phyloP scores from a whole-genome alignment of 2,113 vertebrate genomes.

The Aspiorhynchus laticeps region DNA sequence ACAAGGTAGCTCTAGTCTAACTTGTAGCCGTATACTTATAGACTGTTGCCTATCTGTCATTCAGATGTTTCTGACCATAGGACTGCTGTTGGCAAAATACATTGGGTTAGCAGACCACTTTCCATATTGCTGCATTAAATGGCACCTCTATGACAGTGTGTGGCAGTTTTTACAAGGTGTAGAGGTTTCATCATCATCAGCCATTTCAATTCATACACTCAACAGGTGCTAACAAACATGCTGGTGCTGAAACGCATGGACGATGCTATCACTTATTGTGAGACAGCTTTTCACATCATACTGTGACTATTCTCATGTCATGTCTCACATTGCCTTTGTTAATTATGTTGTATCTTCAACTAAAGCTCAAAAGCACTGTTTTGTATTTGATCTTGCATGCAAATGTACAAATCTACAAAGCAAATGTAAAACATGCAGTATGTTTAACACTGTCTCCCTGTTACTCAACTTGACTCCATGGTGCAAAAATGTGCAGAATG shows the following conservation, averaged over 20 bases:
- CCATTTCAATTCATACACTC: neutral
- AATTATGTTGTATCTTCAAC: constrained; percentile 3
- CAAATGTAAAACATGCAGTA: constrained; percentile 3
- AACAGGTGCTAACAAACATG: neutral
- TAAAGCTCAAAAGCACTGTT: neutral
- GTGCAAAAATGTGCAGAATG: neutral
- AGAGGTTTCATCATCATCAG: neutral
- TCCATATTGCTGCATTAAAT: neutral
- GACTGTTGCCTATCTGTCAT: neutral
- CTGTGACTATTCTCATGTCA: neutral
- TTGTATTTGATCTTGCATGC: neutral
- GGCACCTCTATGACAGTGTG: neutral
- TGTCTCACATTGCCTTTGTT: neutral
- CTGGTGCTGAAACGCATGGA: neutral
- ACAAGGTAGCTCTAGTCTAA: constrained; percentile 21
- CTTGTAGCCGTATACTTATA: constrained; percentile 36
- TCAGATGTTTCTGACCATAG: neutral
- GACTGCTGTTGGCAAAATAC: constrained; percentile 24
- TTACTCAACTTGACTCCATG: neutral
- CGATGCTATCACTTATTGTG: neutral
- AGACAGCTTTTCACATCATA: constrained; percentile 11
- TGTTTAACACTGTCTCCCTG: neutral
- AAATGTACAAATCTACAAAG: constrained; percentile 20
- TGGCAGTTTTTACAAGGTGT: neutral
- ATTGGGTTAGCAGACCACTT: neutral